These are phyloP conservation scores for Stratiolaelaps scimitus DNA, from an alignment of 1,140 invertebrate genomes.

Conservation along the genomic window DNA sequence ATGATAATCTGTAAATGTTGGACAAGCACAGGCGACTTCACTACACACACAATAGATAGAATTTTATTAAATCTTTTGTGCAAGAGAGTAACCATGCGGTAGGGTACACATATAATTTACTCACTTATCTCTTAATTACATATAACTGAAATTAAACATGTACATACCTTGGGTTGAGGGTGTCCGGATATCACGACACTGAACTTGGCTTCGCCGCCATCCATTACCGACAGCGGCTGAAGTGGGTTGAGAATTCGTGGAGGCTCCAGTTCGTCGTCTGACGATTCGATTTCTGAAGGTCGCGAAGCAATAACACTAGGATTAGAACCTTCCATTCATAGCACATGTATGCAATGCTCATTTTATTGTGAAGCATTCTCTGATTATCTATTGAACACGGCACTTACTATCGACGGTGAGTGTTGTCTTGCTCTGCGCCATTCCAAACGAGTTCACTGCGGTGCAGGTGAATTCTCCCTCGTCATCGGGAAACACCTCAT, in stretches of 20 bases:
- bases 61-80: too few relatives aligned
- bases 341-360: too few relatives aligned
- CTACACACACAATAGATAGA: too few relatives aligned
- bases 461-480: slow-evolving; percentile 68
- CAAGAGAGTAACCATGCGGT: too few relatives aligned
- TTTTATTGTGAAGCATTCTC: too few relatives aligned
- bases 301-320: neutral
- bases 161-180: slow-evolving; percentile 14
- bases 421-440: slow-evolving; percentile 64
- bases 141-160: too few relatives aligned
- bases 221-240: slow-evolving; percentile 67
- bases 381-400: too few relatives aligned
- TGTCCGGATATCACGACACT: slow-evolving; percentile 37
- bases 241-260: slow-evolving; percentile 61
- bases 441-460: slow-evolving; percentile 73
- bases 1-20: too few relatives aligned
- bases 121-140: too few relatives aligned
- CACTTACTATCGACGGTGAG: slow-evolving; percentile 55
- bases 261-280: slow-evolving; percentile 51
- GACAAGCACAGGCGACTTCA: too few relatives aligned
- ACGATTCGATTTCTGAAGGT: slow-evolving; percentile 37
- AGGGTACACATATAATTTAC: too few relatives aligned
- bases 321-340: too few relatives aligned
- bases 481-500: slow-evolving; percentile 56
- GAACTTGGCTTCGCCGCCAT: slow-evolving; percentile 71